phyloP scores from a whole-genome alignment of 2,113 vertebrate species.

The Cyphomyrus discorhynchus region DNA sequence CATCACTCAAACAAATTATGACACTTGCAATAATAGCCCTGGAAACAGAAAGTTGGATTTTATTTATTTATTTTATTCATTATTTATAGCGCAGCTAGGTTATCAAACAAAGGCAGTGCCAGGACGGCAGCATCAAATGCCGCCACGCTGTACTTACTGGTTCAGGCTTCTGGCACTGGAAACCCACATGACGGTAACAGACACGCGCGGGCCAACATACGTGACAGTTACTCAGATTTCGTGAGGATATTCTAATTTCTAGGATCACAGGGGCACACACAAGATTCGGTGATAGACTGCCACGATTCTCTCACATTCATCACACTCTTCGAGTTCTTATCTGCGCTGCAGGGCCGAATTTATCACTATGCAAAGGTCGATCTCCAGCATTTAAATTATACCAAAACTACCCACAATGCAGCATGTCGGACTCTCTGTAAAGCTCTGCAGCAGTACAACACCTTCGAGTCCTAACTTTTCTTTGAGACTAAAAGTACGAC shows the following conservation, averaged over 20 bases:
- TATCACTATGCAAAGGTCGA: slow-evolving; percentile 9
- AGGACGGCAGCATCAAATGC: not conserved
- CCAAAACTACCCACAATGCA: no score
- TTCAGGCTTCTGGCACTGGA: not conserved
- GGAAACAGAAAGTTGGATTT: not conserved
- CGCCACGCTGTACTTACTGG: not conserved
- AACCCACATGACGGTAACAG: not conserved
- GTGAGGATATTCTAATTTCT: not conserved
- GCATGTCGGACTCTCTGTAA: not conserved
- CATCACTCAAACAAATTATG: not conserved
- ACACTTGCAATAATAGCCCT: not conserved
- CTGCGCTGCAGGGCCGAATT: not conserved
- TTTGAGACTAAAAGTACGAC: not conserved
- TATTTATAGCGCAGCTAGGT: not conserved
- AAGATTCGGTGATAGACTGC: not conserved
- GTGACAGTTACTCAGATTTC: not conserved
- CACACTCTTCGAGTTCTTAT: not conserved
- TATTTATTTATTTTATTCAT: not conserved
- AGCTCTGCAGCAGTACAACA: not conserved
- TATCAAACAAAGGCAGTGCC: not conserved
- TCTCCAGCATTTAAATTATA: not conserved
- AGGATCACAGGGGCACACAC: not conserved
- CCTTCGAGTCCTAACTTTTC: not conserved
- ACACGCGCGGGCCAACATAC: not conserved
- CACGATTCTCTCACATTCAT: not conserved